Evolutionary conservation across 2,797 vertebrate genomes (phyloP).

Genomic region (Acanthis flammea): DNA sequence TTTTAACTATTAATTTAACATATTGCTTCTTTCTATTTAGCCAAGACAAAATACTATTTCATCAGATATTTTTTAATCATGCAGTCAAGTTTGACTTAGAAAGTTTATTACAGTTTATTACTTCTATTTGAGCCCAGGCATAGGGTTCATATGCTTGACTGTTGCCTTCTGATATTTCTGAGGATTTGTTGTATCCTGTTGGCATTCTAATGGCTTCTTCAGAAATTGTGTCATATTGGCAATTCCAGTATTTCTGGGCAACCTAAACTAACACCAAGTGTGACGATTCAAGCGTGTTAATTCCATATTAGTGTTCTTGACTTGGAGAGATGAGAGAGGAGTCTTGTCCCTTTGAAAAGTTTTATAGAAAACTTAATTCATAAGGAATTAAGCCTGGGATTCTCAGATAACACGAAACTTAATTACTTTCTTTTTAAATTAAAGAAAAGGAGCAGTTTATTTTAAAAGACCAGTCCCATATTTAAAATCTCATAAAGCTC

Average conservation of each 20-base stretch:
- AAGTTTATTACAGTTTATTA: background rate
- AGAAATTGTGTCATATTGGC: background rate
- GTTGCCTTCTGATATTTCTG: background rate
- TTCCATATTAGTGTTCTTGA: background rate
- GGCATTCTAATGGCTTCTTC: background rate
- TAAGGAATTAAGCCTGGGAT: background rate
- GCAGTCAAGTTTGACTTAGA: background rate
- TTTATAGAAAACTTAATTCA: background rate
- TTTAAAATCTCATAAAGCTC: background rate
- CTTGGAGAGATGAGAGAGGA: background rate
- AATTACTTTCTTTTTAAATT: background rate
- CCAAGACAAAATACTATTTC: background rate
- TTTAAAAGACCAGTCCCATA: background rate
- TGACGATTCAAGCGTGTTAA: background rate
- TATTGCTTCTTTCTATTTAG: background rate
- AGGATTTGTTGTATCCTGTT: background rate
- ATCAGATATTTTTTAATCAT: background rate
- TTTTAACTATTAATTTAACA: background rate
- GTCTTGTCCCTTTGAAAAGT: background rate
- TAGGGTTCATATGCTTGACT: background rate
- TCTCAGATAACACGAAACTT: background rate
- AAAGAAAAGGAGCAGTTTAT: background rate
- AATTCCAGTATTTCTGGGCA: background rate
- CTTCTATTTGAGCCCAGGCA: background rate
- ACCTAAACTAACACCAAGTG: background rate